Conservation (phyloP, 2,113 vertebrate species). For the Nibea albiflora region DNA sequence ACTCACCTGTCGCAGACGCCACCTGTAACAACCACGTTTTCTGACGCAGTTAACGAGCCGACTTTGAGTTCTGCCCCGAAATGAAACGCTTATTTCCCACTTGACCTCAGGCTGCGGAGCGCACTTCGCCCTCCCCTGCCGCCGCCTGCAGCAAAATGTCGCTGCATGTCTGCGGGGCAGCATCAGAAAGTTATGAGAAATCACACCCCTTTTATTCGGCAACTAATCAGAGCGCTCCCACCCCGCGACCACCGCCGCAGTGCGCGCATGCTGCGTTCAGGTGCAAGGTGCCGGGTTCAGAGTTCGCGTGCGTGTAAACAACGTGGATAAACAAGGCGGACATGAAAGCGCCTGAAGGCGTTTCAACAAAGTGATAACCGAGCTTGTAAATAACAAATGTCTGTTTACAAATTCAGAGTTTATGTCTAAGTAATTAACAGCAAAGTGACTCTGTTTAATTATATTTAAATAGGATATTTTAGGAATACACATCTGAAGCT, state of each 20-base stretch:
- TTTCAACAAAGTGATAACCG: no score
- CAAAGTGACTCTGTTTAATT: not conserved
- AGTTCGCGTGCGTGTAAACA: not conserved
- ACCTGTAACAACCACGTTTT: not conserved
- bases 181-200: conserved; percentile 23
- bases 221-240: conserved; percentile 68
- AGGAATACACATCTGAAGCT: not conserved
- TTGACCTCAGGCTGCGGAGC: conserved; percentile 24
- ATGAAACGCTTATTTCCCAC: not conserved
- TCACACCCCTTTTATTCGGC: conserved; percentile 59
- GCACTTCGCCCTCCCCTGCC: not conserved
- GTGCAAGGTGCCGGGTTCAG: not conserved
- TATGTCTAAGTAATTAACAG: no score
- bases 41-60: accelerated
- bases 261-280: conserved; percentile 33
- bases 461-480: not conserved
- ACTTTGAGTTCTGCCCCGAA: no score
- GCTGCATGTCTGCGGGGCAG: not conserved
- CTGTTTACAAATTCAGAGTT: not conserved
- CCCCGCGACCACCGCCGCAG: not conserved
- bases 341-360: not conserved
- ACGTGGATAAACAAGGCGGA: not conserved
- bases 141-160: not conserved
- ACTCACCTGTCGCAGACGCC: no score
- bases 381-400: not conserved